Conservation (phyloP, 2,888 invertebrate genomes). For the Boloria euphrosyne region DNA sequence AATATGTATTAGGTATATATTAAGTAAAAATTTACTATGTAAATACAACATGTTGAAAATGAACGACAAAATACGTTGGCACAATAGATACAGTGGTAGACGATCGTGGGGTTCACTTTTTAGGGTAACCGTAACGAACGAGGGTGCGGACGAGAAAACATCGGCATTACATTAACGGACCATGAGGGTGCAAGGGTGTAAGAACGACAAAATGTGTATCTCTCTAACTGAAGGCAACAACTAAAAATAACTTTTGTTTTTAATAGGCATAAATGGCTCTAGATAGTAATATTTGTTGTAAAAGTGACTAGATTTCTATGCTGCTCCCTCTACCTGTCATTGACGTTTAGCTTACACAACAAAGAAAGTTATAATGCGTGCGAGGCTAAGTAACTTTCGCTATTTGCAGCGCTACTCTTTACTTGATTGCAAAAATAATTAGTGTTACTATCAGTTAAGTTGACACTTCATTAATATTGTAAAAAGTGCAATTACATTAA, state of each 20-base stretch:
- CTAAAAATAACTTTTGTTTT: conserved; percentile 46
- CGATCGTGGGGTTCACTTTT: conserved; percentile 47
- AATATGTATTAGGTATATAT: background rate
- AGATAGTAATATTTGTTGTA: conserved; percentile 54
- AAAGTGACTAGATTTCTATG: conserved; percentile 76
- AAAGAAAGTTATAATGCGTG: conserved; percentile 78
- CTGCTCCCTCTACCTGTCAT: conserved; percentile 74
- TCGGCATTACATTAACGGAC: conserved; percentile 63
- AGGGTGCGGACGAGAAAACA: conserved; percentile 75
- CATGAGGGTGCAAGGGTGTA: conserved; percentile 51
- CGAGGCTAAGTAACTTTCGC: conserved; percentile 77
- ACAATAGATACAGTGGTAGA: conserved; percentile 35
- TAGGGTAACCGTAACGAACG: conserved; percentile 67
- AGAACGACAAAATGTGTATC: conserved; percentile 25
- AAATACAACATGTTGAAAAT: conserved; percentile 2
- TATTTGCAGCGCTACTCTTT: conserved; percentile 59
- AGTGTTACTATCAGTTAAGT: conserved; percentile 13
- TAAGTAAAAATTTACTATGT: background rate
- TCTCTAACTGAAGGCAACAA: conserved; percentile 25
- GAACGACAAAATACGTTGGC: conserved; percentile 29
- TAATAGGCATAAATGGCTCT: conserved; percentile 40
- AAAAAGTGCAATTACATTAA: conserved; percentile 8
- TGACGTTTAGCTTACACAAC: conserved; percentile 79
- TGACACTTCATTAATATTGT: conserved; percentile 11
- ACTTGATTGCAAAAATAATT: conserved; percentile 29